phyloP scores from a whole-genome alignment of 2,113 vertebrate genomes.

The Herpetotheres cachinnans region DNA sequence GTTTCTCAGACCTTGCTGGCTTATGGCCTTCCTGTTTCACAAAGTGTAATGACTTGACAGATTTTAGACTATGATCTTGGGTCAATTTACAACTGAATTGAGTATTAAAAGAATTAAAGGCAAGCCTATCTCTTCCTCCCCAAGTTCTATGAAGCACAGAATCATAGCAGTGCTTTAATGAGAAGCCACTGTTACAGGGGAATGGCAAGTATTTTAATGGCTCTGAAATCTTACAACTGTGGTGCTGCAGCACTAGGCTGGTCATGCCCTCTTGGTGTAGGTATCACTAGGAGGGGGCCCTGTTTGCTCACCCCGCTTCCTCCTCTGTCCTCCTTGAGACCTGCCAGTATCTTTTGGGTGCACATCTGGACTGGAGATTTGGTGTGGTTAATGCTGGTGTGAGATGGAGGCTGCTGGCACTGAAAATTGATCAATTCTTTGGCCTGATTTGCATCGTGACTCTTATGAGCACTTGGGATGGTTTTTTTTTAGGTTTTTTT shows the following conservation, averaged over 20 bases:
- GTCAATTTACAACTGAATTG: background rate
- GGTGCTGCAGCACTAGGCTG: background rate
- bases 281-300: background rate
- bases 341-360: background rate
- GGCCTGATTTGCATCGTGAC: background rate
- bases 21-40: background rate
- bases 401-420: background rate
- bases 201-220: background rate
- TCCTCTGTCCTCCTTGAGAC: background rate
- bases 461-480: background rate
- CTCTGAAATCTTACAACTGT: background rate
- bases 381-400: background rate
- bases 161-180: background rate
- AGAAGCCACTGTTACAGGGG: background rate
- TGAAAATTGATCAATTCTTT: background rate
- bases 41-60: rapidly evolving
- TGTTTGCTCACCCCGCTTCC: background rate
- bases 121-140: background rate
- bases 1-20: background rate
- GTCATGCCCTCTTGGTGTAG: rapidly evolving
- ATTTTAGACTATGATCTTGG: background rate
- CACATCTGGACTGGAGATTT: background rate
- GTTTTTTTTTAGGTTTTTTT: background rate
- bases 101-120: background rate
- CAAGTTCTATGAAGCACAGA: background rate